These are phyloP conservation scores for Porites lutea DNA, from an alignment of 64 coral and sea anemone species.

Conservation along the genomic window DNA sequence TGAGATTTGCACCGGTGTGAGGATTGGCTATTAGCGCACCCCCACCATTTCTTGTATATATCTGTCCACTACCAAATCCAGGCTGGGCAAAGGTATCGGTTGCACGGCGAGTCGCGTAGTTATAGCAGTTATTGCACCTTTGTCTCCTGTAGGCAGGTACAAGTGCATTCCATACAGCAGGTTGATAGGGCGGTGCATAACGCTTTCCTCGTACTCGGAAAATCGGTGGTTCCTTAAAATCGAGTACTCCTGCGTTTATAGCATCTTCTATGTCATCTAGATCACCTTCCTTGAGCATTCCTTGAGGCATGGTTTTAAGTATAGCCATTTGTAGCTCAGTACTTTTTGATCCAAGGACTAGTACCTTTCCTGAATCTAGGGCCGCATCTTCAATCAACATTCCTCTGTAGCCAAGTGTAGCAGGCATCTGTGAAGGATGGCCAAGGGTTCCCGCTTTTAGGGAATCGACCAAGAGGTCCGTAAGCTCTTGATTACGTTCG, in stretches of 20 bases:
- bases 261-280: background rate
- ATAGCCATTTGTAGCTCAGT: background rate
- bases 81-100: conserved; percentile 11
- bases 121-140: background rate
- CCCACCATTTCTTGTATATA: background rate
- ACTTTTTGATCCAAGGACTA: background rate
- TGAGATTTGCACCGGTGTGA: no score
- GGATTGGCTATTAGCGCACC: no score
- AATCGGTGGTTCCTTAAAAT: no score
- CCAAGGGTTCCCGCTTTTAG: no score
- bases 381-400: background rate
- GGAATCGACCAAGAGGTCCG: background rate
- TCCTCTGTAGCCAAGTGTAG: background rate
- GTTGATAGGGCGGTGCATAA: background rate
- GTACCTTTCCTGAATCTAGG: background rate
- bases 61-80: background rate
- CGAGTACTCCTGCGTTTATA: background rate
- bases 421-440: background rate
- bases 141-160: no score
- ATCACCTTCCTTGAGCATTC: background rate
- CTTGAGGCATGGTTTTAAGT: background rate
- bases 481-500: no score
- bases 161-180: background rate
- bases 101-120: background rate
- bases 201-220: background rate